Evolutionary conservation across 2,113 vertebrate species (phyloP).

Genomic region (Centrocercus urophasianus): DNA sequence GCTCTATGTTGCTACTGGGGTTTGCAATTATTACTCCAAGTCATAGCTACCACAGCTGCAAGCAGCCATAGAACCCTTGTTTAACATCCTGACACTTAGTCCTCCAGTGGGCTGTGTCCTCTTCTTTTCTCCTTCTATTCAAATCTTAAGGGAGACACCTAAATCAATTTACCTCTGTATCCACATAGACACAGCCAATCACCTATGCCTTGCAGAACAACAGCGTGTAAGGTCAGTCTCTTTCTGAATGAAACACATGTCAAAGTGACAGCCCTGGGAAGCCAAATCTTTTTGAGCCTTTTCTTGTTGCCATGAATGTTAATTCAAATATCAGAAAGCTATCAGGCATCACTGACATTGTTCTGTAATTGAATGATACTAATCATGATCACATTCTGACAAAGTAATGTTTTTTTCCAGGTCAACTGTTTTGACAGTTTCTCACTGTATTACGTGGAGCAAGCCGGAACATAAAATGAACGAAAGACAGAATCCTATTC

Average conservation of each 20-base stretch:
- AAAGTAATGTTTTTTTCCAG: neutral
- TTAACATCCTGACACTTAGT: neutral
- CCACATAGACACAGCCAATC: neutral
- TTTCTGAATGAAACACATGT: neutral
- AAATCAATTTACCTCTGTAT: neutral
- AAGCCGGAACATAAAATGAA: neutral
- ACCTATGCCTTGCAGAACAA: neutral
- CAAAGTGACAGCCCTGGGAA: neutral
- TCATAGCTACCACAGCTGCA: neutral
- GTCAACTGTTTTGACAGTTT: neutral
- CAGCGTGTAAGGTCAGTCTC: neutral
- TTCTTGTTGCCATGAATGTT: neutral
- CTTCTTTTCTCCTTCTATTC: neutral
- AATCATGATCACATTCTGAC: neutral
- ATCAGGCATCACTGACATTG: neutral
- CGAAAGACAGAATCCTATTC: neutral
- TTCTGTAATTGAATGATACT: neutral
- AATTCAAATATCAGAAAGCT: neutral
- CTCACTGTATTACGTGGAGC: neutral
- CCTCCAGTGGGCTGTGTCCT: neutral
- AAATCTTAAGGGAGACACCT: neutral
- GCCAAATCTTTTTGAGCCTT: neutral
- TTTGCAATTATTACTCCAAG: neutral
- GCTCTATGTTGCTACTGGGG: neutral
- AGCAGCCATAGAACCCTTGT: neutral